Conservation (phyloP, 2,888 invertebrate species). For the Oligia strigilis region DNA sequence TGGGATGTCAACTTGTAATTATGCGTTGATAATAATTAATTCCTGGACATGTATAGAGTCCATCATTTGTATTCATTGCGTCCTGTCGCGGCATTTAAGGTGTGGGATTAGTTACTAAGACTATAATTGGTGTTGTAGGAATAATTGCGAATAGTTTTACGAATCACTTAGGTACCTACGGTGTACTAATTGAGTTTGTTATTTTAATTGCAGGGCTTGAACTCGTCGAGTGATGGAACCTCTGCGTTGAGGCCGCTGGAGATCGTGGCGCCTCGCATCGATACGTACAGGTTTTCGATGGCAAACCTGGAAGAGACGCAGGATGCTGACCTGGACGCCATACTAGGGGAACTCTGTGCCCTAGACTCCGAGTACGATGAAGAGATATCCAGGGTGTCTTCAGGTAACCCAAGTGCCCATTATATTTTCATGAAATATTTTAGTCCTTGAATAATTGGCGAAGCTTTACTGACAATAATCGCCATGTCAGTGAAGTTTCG, state of each 20-base stretch:
- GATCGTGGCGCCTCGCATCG: slow-evolving; percentile 95
- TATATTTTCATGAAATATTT: background rate
- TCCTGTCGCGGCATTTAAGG: slow-evolving; percentile 68
- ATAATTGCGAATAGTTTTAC: slow-evolving; percentile 54
- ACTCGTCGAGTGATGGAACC: slow-evolving; percentile 87
- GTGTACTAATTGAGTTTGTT: slow-evolving; percentile 7
- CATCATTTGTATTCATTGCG: slow-evolving; percentile 77
- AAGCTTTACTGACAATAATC: background rate
- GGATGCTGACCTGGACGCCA: slow-evolving; percentile 99
- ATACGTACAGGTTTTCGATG: slow-evolving; percentile 98
- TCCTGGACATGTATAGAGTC: slow-evolving; percentile 65
- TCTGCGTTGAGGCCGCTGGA: slow-evolving; percentile 92
- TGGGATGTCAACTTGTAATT: slow-evolving; percentile 76
- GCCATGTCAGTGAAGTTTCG: background rate
- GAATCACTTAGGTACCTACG: slow-evolving; percentile 1
- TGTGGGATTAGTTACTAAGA: slow-evolving; percentile 73
- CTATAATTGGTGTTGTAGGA: slow-evolving; percentile 66
- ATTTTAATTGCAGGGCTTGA: slow-evolving; percentile 92
- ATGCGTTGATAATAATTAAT: slow-evolving; percentile 80
- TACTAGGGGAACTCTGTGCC: slow-evolving; percentile 98
- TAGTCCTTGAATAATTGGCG: background rate
- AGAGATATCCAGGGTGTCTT: slow-evolving; percentile 87
- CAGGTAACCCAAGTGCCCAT: slow-evolving; percentile 72
- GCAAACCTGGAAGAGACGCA: slow-evolving; percentile 98
- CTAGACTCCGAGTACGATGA: slow-evolving; percentile 94